Evolutionary conservation across 2,888 invertebrate genomes (phyloP), one percentile per base, ranked within the genome.

Genomic region (Encarsia formosa): DNA sequence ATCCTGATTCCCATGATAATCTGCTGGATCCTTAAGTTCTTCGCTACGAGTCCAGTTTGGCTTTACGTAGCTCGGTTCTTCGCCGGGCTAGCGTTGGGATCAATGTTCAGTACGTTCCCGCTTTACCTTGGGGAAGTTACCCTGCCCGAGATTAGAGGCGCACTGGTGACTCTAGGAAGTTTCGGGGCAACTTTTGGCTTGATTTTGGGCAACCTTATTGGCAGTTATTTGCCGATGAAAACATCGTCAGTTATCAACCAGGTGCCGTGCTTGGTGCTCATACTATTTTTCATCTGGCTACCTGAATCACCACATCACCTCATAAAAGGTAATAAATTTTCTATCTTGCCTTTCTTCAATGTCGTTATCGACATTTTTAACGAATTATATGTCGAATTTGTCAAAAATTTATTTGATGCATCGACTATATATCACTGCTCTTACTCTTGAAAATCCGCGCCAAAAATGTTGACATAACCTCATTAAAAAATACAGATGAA

Each of bases 281-380:
- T 72, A 11, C 24, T 38, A 2, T 29, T 62, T 1, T 66, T 71
- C 39, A 55, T 60, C 9, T 49, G 63, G 1, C 53, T 71, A 5
- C 72, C 73, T 0, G 66, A 67, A 9, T 67, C 72, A 6, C 70
- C 73, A 0, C 61, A 73, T 38, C 60, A 67, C 11, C 15, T 49
- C 5, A 41, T 56, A 3, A 52, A 56, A 22, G n/a, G n/a, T n/a
- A n/a, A n/a, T n/a, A n/a, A n/a, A n/a, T n/a, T n/a, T n/a, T n/a
- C n/a, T n/a, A n/a, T n/a, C n/a, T n/a, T n/a, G n/a, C n/a, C n/a
- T n/a, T n/a, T n/a, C n/a, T n/a, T n/a, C n/a, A n/a, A n/a, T n/a
- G n/a, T n/a, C n/a, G n/a, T n/a, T n/a, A n/a, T n/a, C n/a, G n/a
- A n/a, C n/a, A n/a, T n/a, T n/a, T n/a, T n/a, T n/a, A n/a, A n/a